Evolutionary conservation across 2,888 invertebrate species (phyloP).

Genomic region (Amphipyra tragopoginis): DNA sequence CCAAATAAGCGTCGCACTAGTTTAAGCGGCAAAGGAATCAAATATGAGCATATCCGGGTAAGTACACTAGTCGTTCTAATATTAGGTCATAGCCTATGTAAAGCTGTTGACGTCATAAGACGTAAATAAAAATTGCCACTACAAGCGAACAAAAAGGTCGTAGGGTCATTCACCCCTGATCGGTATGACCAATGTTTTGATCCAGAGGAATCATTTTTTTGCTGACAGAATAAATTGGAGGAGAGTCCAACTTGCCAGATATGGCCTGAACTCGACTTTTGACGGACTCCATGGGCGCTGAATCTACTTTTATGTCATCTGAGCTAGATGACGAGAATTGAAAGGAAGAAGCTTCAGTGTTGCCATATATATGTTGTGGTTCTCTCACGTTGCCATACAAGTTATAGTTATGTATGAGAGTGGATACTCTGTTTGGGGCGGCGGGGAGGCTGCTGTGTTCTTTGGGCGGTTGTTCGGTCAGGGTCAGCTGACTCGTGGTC

Average conservation of each 20-base stretch:
- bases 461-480: constrained; percentile 70
- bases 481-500: constrained; percentile 72
- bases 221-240: constrained; percentile 84
- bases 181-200: constrained; percentile 73
- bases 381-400: constrained; percentile 83
- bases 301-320: constrained; percentile 81
- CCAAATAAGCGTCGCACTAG: constrained; percentile 68
- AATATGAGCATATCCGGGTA: constrained; percentile 67
- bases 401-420: constrained; percentile 86
- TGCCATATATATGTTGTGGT: constrained; percentile 85
- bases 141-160: constrained; percentile 71
- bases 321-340: constrained; percentile 73
- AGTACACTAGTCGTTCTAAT: constrained; percentile 68
- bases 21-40: constrained; percentile 69
- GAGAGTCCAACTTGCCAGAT: constrained; percentile 79
- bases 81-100: constrained; percentile 70
- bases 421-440: constrained; percentile 82
- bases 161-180: constrained; percentile 76
- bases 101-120: constrained; percentile 70
- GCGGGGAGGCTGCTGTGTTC: constrained; percentile 83
- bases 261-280: constrained; percentile 84
- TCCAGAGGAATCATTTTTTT: constrained; percentile 83
- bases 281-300: constrained; percentile 82
- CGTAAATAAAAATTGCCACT: constrained; percentile 69
- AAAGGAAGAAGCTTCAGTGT: constrained; percentile 73